Evolutionary conservation across 2,888 invertebrate species (phyloP).

Genomic region (Philereme transversata): DNA sequence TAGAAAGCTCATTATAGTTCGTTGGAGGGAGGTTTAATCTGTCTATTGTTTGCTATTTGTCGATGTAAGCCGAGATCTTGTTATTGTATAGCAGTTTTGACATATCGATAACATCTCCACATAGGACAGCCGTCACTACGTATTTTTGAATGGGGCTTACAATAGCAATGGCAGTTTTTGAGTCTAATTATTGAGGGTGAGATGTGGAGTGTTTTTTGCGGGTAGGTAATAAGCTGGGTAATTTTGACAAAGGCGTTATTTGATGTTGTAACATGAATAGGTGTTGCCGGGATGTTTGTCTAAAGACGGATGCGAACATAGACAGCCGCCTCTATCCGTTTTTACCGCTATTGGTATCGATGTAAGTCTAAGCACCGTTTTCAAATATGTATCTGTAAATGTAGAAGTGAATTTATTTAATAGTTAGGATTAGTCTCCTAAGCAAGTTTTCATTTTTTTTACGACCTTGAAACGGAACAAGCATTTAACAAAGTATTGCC

Average conservation of each 20-base stretch:
- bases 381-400: too few relatives aligned
- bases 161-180: slow-evolving; percentile 23
- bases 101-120: slow-evolving; percentile 42
- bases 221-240: slow-evolving; percentile 32
- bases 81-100: slow-evolving; percentile 52
- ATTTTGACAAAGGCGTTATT: slow-evolving; percentile 22
- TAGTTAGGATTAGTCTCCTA: too few relatives aligned
- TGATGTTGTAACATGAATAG: slow-evolving; percentile 19
- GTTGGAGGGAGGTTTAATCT: slow-evolving; percentile 40
- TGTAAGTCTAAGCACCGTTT: too few relatives aligned
- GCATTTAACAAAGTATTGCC: too few relatives aligned
- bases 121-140: slow-evolving; percentile 33
- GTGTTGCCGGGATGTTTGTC: slow-evolving; percentile 8
- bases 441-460: too few relatives aligned
- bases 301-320: too few relatives aligned
- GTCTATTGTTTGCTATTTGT: slow-evolving; percentile 43
- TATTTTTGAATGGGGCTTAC: slow-evolving; percentile 33
- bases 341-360: too few relatives aligned
- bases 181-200: slow-evolving; percentile 38
- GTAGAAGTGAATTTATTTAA: too few relatives aligned
- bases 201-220: slow-evolving; percentile 35
- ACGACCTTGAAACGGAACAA: too few relatives aligned
- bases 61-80: slow-evolving; percentile 53
- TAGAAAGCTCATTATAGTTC: slow-evolving; percentile 5
- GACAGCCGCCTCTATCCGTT: too few relatives aligned